A percentile compares a stretch with the other conserved stretches of the same genome.
Conservation (phyloP, 2,797 vertebrate genomes). For the Adelosebastes latens region DNA sequence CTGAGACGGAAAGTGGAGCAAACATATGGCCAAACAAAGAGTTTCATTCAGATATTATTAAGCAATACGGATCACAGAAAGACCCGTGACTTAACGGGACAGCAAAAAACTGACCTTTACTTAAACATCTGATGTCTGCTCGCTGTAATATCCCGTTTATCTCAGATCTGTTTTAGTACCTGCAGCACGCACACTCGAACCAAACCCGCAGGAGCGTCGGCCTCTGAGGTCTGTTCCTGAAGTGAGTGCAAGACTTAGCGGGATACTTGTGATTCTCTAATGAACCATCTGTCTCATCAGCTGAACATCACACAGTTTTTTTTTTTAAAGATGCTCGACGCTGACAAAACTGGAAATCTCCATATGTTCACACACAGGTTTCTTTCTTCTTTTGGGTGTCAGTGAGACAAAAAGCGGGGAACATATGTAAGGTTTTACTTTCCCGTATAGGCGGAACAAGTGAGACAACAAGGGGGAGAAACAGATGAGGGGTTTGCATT, state of each 20-base stretch:
- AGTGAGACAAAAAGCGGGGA: slow-evolving; percentile 18
- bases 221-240: slow-evolving; percentile 41
- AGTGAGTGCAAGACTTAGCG: slow-evolving; percentile 62
- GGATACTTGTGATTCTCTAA: slow-evolving; percentile 77
- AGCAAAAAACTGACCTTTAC: slow-evolving; percentile 19
- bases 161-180: slow-evolving; percentile 13
- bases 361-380: slow-evolving; percentile 60
- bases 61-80: not conserved
- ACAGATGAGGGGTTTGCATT: not conserved
- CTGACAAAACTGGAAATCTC: slow-evolving; percentile 63
- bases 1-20: not conserved
- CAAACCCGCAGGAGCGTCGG: slow-evolving; percentile 28
- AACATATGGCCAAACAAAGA: not conserved
- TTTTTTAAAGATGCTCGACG: slow-evolving; percentile 45
- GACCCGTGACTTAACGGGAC: not conserved
- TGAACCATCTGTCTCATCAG: slow-evolving; percentile 79
- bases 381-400: slow-evolving; percentile 26
- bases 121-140: slow-evolving; percentile 9
- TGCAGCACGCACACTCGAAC: slow-evolving; percentile 2
- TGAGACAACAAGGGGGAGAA: not conserved
- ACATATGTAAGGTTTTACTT: slow-evolving; percentile 2
- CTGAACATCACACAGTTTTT: slow-evolving; percentile 49
- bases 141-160: slow-evolving; percentile 10
- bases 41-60: not conserved
- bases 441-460: not conserved